Evolutionary conservation across 2,888 invertebrate genomes (phyloP).

Genomic region (Ceraclea dissimilis): DNA sequence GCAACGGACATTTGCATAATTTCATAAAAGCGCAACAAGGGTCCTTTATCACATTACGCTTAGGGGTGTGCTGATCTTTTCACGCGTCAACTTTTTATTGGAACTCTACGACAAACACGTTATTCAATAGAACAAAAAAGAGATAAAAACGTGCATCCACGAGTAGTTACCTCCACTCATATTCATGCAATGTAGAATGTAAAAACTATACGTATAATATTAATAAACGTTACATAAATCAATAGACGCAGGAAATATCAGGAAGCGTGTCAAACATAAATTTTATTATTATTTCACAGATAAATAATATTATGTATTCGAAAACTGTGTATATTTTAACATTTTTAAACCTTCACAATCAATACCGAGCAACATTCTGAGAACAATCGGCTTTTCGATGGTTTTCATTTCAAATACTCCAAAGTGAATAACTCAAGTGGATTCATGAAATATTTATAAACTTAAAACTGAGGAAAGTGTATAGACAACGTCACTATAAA

Average conservation of each 20-base stretch:
- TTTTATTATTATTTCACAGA: not conserved
- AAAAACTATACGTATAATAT: not conserved
- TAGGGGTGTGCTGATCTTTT: not conserved
- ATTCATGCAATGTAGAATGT: not conserved
- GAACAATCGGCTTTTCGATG: not conserved
- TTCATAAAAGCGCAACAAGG: conserved; percentile 1
- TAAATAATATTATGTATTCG: too few relatives aligned
- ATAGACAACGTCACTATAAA: not conserved
- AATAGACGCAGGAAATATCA: not conserved
- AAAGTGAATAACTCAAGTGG: not conserved
- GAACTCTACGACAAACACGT: not conserved
- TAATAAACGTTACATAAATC: not conserved
- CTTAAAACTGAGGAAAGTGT: not conserved
- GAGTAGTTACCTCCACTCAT: not conserved
- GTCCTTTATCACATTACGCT: not conserved
- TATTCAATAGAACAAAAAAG: not conserved
- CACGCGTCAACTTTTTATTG: not conserved
- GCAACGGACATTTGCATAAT: conserved; percentile 16
- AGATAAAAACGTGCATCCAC: not conserved
- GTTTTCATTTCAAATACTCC: not conserved
- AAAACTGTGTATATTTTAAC: too few relatives aligned
- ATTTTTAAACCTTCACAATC: too few relatives aligned
- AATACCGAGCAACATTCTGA: not conserved
- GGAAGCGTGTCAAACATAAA: not conserved
- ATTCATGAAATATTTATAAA: conserved; percentile 1